A percentile compares a stretch with the other conserved stretches of the same genome.
phyloP scores from a whole-genome alignment of 1,140 invertebrate species.

The Hestina assimilis region DNA sequence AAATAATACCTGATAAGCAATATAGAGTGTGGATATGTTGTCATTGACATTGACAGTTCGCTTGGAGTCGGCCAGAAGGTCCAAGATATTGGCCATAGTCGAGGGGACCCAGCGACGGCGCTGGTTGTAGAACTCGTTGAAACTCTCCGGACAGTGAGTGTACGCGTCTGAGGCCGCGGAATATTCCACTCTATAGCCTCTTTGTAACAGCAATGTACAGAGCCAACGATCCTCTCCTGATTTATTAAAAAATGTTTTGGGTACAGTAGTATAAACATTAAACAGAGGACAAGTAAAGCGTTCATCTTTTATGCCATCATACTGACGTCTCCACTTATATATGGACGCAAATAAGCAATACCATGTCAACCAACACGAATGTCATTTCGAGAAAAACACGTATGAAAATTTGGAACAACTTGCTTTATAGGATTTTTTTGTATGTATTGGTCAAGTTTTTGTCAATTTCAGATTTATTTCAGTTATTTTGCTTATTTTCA shows the following conservation, averaged over 20 bases:
- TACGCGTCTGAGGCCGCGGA: constrained; percentile 98
- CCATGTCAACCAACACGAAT: no score
- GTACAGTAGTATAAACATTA: no score
- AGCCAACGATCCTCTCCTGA: constrained; percentile 95
- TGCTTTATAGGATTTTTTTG: no score
- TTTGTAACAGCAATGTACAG: constrained; percentile 93
- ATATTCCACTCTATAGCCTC: constrained; percentile 98
- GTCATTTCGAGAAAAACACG: no score
- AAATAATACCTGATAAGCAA: constrained; percentile 88
- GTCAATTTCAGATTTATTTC: no score
- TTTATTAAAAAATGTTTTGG: neutral
- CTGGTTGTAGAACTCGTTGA: constrained; percentile 98
- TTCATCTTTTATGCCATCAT: no score
- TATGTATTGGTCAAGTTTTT: no score
- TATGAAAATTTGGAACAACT: no score
- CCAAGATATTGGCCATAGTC: constrained; percentile 97
- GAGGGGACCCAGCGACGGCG: constrained; percentile 97
- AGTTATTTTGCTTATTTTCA: no score
- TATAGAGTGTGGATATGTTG: constrained; percentile 96
- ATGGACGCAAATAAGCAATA: no score
- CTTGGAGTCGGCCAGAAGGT: constrained; percentile 93
- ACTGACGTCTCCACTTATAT: no score
- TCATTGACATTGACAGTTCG: constrained; percentile 96
- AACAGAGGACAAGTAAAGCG: no score
- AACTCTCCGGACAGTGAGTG: constrained; percentile 97